Conservation (phyloP, 2,797 vertebrate genomes). For the Austrolebias charrua region DNA sequence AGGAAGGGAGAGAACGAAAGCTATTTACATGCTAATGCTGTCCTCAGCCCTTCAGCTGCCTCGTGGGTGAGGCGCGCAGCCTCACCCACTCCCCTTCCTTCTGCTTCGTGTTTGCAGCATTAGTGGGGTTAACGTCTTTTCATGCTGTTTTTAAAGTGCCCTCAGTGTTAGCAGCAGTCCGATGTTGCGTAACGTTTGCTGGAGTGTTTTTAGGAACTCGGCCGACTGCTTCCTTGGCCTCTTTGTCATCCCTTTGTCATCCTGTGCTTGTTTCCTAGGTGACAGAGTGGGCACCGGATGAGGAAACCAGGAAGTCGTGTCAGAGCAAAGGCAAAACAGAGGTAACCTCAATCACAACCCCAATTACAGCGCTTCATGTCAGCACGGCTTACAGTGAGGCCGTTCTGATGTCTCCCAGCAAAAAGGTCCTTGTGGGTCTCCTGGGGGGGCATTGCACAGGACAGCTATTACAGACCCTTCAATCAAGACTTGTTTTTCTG, state of each 20-base stretch:
- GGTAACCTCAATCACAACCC: slow-evolving; percentile 75
- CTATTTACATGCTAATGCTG: slow-evolving; percentile 82
- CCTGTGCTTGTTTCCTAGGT: slow-evolving; percentile 83
- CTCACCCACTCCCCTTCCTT: slow-evolving; percentile 44
- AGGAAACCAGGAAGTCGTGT: slow-evolving; percentile 96
- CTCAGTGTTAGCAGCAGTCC: slow-evolving; percentile 54
- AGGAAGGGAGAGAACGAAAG: slow-evolving; percentile 57
- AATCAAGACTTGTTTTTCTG: slow-evolving; percentile 52
- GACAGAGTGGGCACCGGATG: slow-evolving; percentile 94
- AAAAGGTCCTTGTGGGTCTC: slow-evolving; percentile 39
- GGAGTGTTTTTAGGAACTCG: slow-evolving; percentile 34
- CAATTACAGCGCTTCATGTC: slow-evolving; percentile 61
- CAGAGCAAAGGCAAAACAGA: slow-evolving; percentile 99
- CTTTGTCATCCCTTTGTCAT: slow-evolving; percentile 63
- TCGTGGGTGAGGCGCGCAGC: slow-evolving; percentile 43
- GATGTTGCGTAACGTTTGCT: slow-evolving; percentile 56
- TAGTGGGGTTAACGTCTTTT: slow-evolving; percentile 71
- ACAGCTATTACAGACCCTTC: slow-evolving; percentile 51
- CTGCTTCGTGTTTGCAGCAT: slow-evolving; percentile 78
- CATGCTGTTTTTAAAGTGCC: slow-evolving; percentile 52
- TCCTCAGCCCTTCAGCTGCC: slow-evolving; percentile 65
- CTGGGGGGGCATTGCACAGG: slow-evolving; percentile 28
- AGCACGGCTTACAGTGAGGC: slow-evolving; percentile 39
- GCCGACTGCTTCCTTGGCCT: slow-evolving; percentile 48
- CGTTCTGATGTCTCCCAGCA: slow-evolving; percentile 51